Base-by-base conservation (phyloP, 1,140 invertebrate genomes). In the Oryzaephilus surinamensis region DNA sequence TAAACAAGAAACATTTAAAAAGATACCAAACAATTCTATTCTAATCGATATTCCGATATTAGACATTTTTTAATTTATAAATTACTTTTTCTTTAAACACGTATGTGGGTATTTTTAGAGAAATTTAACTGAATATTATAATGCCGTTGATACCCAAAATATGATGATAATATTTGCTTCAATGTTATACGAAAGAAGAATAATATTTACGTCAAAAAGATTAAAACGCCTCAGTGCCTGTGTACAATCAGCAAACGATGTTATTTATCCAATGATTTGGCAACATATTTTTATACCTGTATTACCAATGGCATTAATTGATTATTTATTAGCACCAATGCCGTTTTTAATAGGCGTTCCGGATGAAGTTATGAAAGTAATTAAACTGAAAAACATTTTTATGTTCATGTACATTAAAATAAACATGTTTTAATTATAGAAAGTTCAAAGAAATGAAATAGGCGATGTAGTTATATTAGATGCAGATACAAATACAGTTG, bases 221-320 rank as follows among this genome's bases (percentile, higher is more conserved):
- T 67, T 94, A 37, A 88, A 82, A 50, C 72, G 87, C 39, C 66
- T 97, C 26, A 91, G 88, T 44, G 86, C 91, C 1, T 94, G 92
- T 57, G 85, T 97, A 11, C 90, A 96, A 64, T 90, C 92, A 4
- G 86, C 89, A 5, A 93, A 93, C 60, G 77, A 86, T 39, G 75
- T 96, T 18, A 76, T 97, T 17, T 97, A 95, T 66, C 94, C 94
- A 3, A 95, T 97, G 90, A 81, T 84, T 48, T 97, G 94, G 93
- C 93, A 97, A 62, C 91, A 97, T 56, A 90, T 97, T 55, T 97
- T 89, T 58, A 97, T 97, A 62, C 92, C 94, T 17, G 81, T 95
- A 45, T 61, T 97, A 44, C 92, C 93, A 11, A 70, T 78, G 51
- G 76, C 81, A 50, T 72, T 97, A 21, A 78, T 87, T 39, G 92